Evolutionary conservation across 2,888 invertebrate genomes (phyloP).

Genomic region (Acanthosepion esculentum): DNA sequence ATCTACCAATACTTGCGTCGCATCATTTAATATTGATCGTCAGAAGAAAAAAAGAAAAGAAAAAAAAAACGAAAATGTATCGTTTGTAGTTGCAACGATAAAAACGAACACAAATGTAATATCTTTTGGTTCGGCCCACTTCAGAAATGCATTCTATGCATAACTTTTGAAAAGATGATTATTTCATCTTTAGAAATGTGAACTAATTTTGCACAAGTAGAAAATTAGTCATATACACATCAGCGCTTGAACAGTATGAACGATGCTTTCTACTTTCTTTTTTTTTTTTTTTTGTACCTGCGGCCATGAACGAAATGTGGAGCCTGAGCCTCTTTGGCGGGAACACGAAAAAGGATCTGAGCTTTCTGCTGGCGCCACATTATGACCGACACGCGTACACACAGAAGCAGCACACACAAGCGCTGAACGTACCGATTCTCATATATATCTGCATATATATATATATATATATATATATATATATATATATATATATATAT

Average conservation of each 20-base stretch:
- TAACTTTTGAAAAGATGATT: conserved; percentile 9
- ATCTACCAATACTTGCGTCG: neutral
- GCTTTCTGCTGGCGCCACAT: neutral
- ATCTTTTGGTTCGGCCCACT: neutral
- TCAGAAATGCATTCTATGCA: conserved; percentile 5
- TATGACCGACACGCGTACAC: neutral
- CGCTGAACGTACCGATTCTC: neutral
- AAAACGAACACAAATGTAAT: neutral
- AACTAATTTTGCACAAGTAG: neutral
- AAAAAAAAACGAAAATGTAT: neutral
- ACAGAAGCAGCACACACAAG: neutral
- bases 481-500: too few relatives aligned
- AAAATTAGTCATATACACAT: neutral
- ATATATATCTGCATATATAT: too few relatives aligned
- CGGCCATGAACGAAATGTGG: neutral
- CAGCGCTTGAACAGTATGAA: neutral
- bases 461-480: too few relatives aligned
- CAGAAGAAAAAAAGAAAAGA: neutral
- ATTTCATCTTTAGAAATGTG: neutral
- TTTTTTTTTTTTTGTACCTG: too few relatives aligned
- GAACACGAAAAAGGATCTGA: conserved; percentile 13
- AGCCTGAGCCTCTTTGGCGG: neutral
- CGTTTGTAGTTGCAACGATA: neutral
- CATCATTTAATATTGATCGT: neutral
- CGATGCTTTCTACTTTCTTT: neutral